Evolutionary conservation across 2,113 vertebrate genomes (phyloP).

Genomic region (Leptobrachium ailaonicum): DNA sequence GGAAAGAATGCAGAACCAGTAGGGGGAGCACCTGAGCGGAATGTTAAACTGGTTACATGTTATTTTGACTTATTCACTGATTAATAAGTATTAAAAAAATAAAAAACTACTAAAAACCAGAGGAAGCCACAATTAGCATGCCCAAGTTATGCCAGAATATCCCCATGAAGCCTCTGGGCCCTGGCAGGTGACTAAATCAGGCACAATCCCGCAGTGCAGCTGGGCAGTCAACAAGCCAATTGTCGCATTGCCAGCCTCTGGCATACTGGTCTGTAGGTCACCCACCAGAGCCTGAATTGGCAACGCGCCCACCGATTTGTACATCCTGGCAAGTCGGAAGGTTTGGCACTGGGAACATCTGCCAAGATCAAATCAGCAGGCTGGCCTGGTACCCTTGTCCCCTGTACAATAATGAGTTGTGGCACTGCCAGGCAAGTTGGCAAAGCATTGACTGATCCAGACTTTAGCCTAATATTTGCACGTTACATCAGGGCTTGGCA

Average conservation of each 20-base stretch:
- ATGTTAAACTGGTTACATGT: not conserved
- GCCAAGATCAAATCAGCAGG: not conserved
- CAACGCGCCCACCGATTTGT: not conserved
- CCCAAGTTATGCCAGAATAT: too few species aligned
- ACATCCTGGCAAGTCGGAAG: not conserved
- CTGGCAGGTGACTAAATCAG: too few species aligned
- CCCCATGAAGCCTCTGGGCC: too few species aligned
- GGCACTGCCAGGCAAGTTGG: not conserved
- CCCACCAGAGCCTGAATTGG: not conserved
- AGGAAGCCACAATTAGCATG: not conserved
- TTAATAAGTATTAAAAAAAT: not conserved
- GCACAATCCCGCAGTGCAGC: too few species aligned
- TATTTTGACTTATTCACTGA: not conserved
- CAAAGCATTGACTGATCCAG: too few species aligned
- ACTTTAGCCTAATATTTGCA: too few species aligned
- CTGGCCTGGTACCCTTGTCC: not conserved
- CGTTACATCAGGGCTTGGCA: too few species aligned
- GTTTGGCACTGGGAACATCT: not conserved
- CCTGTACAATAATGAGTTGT: not conserved
- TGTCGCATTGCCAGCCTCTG: too few species aligned
- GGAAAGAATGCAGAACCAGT: not conserved
- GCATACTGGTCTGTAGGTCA: too few species aligned
- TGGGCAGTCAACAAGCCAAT: too few species aligned
- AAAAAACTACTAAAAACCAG: not conserved
- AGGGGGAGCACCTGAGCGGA: constrained; percentile 5